phyloP scores from a whole-genome alignment of 2,888 invertebrate species.

The Apomyelois bistriatella region DNA sequence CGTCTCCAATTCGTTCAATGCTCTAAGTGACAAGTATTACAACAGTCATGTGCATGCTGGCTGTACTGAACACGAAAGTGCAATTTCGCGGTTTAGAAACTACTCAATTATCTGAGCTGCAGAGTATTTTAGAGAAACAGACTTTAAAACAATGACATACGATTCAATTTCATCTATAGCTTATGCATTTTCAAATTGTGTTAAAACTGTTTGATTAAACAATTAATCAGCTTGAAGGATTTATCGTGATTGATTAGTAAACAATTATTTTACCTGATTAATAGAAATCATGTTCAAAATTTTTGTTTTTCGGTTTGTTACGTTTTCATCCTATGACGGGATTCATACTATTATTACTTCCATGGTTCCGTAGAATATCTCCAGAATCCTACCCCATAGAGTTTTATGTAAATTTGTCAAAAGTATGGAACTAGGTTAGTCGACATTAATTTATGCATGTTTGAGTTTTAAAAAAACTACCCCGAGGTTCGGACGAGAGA shows the following conservation, averaged over 20 bases:
- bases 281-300: background rate
- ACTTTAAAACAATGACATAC: background rate
- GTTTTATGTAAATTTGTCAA: no score
- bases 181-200: background rate
- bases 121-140: background rate
- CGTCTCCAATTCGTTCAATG: no score
- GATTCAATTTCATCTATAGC: background rate
- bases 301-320: no score
- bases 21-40: no score
- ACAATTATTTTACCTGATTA: background rate
- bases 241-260: background rate
- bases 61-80: background rate
- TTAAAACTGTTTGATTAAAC: background rate
- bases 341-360: no score
- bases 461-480: no score
- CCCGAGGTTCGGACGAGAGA: no score
- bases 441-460: no score
- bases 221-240: background rate
- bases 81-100: conserved; percentile 6
- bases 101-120: background rate
- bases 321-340: no score
- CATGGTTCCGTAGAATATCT: no score
- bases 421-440: no score
- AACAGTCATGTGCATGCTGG: background rate
- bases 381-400: no score